Evolutionary conservation across 1,140 invertebrate species (phyloP), one percentile per base, ranked within the genome.

Genomic region (Penaeus chinensis): DNA sequence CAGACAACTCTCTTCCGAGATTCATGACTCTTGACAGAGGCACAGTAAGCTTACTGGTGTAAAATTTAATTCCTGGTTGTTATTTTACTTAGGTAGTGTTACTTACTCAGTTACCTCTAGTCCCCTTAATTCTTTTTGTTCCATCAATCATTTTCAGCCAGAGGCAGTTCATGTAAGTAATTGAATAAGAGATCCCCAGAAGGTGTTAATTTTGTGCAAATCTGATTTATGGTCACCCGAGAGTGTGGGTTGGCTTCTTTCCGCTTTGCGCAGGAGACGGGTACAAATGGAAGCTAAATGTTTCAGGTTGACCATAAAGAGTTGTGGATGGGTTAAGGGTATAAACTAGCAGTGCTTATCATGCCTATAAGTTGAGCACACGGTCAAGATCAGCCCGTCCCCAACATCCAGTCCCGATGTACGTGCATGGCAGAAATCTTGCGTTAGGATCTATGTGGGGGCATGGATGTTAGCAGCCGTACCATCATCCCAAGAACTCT

Each of bases 21-120:
- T 88, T 84, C 81, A 80, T 83, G 80, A 88, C 86, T 79, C 74
- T 84, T 84, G 82, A 88, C 82, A 84, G 66, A 71, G 87, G 87
- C 87, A 88, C 87, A 88, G 87, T 88, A 88, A 88, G 87, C 87
- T 88, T 88, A 88, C 82, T 88, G 87, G 74, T 88, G 74, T 88
- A 88, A 84, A 88, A 88, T 88, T 84, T 84, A 42, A 88, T 84
- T 79, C 61, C 66, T 88, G 74, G 74, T 88, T 88, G 74, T 88
- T 84, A 71, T 87, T 54, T 54, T 54, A 32, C 80, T 69, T 88
- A 88, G 87, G 87, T 83, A 88, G 87, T 66, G n/a, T 42, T 88
- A 86, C 63, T 84, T n/a, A 69, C 65, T 80, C 20, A 84, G 76
- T 77, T 54, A n/a, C 82, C 65, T 78, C 37, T 82, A 79, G 74